A percentile compares a stretch with the other conserved stretches of the same genome.
Conservation (phyloP, 2,888 invertebrate species). For the Cryptocheilus praepositus region DNA sequence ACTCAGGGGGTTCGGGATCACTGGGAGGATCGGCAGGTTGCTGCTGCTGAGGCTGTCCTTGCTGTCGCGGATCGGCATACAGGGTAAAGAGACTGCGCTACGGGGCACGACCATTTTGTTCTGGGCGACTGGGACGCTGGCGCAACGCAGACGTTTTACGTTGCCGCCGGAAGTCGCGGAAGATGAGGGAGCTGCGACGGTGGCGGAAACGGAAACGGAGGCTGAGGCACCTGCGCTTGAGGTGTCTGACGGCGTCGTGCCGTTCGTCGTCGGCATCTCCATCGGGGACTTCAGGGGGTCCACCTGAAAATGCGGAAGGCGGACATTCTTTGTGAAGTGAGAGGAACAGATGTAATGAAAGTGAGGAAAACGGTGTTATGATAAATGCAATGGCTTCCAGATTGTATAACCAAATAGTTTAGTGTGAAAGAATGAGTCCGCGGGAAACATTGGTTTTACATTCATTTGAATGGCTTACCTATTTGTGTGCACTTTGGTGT, state of each 20-base stretch:
- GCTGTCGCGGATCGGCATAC: conserved; percentile 70
- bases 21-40: conserved; percentile 37
- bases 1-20: conserved; percentile 65
- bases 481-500: no score
- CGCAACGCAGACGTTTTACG: conserved; percentile 69
- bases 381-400: no score
- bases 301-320: conserved; percentile 40
- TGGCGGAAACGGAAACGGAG: not conserved
- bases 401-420: no score
- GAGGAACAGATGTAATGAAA: no score
- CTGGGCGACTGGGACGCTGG: conserved; percentile 71
- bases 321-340: no score
- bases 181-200: no score
- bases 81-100: conserved; percentile 71
- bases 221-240: conserved; percentile 36
- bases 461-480: no score
- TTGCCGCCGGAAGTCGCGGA: conserved; percentile 31
- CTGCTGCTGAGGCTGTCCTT: conserved; percentile 68
- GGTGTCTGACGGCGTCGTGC: conserved; percentile 47
- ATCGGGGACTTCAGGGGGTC: conserved; percentile 57
- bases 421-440: no score
- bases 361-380: no score
- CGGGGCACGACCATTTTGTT: conserved; percentile 70
- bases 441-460: no score
- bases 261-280: conserved; percentile 50